Evolutionary conservation across 2,888 invertebrate genomes (phyloP).

Genomic region (Chrysomela aeneicollis): DNA sequence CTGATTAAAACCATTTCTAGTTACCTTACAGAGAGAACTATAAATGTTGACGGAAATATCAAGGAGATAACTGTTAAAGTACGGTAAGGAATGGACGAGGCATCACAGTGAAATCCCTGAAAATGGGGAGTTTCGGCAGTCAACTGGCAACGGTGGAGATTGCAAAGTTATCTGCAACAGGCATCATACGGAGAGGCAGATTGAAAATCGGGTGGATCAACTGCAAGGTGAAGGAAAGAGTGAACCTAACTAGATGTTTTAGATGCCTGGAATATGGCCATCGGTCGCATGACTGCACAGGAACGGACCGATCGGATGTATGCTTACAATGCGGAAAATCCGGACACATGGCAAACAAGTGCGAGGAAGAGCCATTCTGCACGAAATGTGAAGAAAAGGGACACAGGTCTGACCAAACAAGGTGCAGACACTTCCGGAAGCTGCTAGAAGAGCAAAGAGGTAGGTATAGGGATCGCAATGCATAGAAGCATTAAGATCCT

Average conservation of each 20-base stretch:
- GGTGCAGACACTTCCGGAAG: conserved; percentile 23
- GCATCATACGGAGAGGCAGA: conserved; percentile 7
- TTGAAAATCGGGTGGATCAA: conserved; percentile 22
- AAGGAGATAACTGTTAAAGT: too few relatives aligned
- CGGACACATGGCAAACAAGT: conserved; percentile 21
- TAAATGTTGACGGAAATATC: too few relatives aligned
- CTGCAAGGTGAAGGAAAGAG: conserved; percentile 21
- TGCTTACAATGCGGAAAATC: conserved; percentile 30
- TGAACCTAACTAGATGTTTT: conserved; percentile 18
- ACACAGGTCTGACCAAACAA: conserved; percentile 18
- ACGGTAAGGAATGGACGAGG: too few relatives aligned
- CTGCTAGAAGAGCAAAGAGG: background rate
- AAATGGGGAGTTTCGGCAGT: background rate
- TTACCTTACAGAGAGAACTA: too few relatives aligned
- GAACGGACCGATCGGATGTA: conserved; percentile 8
- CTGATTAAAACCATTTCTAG: background rate
- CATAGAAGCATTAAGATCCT: conserved; percentile 6
- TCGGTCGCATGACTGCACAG: conserved; percentile 16
- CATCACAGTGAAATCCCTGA: too few relatives aligned
- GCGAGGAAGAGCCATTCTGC: conserved; percentile 15
- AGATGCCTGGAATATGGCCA: conserved; percentile 27
- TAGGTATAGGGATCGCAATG: background rate
- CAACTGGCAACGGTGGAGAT: conserved; percentile 15
- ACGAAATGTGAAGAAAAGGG: conserved; percentile 15
- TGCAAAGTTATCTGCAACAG: background rate